These are phyloP conservation scores for Ranitomeya variabilis DNA, from an alignment of 2,113 vertebrate species.

Conservation along the genomic window DNA sequence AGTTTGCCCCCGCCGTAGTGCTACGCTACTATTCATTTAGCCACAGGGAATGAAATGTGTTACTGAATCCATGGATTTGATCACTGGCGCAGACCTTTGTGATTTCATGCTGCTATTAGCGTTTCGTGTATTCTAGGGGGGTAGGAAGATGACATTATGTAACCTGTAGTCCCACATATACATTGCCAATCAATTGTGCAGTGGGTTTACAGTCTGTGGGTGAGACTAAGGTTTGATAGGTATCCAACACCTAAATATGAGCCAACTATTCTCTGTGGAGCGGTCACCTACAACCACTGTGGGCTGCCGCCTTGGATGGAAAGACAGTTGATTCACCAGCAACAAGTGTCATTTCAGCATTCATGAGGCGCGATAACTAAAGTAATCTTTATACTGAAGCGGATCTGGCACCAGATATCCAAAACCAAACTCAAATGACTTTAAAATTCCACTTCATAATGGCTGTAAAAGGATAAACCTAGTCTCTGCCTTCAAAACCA, in stretches of 20 bases:
- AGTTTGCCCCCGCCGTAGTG: not conserved
- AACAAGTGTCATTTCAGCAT: no score
- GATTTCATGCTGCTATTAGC: not conserved
- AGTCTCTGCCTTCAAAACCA: no score
- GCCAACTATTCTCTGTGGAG: not conserved
- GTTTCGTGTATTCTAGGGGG: not conserved
- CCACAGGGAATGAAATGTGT: not conserved
- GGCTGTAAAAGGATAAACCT: no score
- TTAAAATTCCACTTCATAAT: no score
- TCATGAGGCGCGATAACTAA: no score
- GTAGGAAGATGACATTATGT: not conserved
- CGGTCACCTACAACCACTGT: not conserved
- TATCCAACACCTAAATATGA: not conserved
- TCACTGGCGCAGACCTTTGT: not conserved
- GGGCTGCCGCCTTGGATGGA: not conserved
- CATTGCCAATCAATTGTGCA: not conserved
- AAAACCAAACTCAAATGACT: no score
- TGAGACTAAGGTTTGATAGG: not conserved
- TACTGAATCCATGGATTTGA: not conserved
- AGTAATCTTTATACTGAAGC: no score
- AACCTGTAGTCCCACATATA: not conserved
- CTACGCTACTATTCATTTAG: not conserved
- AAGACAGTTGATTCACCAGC: no score
- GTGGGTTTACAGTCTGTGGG: not conserved
- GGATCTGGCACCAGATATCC: no score